These are phyloP conservation scores for Brachypodius melanocephalos DNA, from an alignment of 2,113 vertebrate genomes.

Conservation along the genomic window DNA sequence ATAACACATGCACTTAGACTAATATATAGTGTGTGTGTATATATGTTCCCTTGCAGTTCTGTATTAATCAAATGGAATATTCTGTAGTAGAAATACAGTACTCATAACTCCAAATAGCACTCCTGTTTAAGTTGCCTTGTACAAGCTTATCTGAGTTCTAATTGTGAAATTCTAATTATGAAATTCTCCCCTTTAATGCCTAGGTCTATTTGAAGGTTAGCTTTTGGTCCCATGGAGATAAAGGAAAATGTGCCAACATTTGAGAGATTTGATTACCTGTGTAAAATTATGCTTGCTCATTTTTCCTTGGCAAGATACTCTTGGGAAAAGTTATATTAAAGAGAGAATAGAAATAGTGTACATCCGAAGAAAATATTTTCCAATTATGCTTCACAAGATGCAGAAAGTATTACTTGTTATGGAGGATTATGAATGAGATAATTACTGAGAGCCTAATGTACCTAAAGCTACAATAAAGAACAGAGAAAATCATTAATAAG, in stretches of 20 bases:
- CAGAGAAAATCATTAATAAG: conserved; percentile 58
- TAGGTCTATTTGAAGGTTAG: conserved; percentile 77
- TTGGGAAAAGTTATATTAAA: conserved; percentile 74
- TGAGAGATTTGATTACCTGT: conserved; percentile 81
- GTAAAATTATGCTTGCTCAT: conserved; percentile 74
- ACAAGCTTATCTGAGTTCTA: conserved; percentile 77
- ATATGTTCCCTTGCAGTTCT: background rate
- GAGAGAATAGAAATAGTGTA: conserved; percentile 57
- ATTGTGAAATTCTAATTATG: conserved; percentile 65
- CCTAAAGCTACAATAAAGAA: conserved; percentile 57
- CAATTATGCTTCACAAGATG: conserved; percentile 69
- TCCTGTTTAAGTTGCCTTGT: conserved; percentile 77
- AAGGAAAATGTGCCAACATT: conserved; percentile 81
- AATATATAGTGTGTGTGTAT: background rate
- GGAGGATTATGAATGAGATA: conserved; percentile 72
- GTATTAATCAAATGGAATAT: background rate
- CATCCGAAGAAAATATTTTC: conserved; percentile 68
- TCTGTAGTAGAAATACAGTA: conserved; percentile 66
- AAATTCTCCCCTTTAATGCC: conserved; percentile 72
- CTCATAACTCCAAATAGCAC: conserved; percentile 36
- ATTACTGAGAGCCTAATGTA: conserved; percentile 60
- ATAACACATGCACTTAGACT: background rate
- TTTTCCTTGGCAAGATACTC: conserved; percentile 68
- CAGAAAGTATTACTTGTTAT: conserved; percentile 61
- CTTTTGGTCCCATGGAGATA: conserved; percentile 75